phyloP scores from a whole-genome alignment of 2,113 vertebrate genomes.

The Martes martes region DNA sequence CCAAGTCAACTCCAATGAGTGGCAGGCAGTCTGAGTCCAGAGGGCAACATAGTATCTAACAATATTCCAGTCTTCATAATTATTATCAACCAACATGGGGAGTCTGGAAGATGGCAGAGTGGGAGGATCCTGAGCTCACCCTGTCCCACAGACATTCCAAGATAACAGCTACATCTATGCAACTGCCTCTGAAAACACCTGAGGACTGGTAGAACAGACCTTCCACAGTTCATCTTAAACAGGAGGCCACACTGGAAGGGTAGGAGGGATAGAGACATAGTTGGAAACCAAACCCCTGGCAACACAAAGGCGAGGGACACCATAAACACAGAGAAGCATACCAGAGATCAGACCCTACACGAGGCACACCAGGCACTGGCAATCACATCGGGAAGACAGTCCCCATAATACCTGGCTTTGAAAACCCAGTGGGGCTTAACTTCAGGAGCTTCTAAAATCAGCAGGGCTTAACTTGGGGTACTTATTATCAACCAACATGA shows the following conservation, averaged over 20 bases:
- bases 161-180: background rate
- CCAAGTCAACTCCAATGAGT: background rate
- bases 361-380: background rate
- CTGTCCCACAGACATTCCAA: background rate
- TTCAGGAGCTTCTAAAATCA: background rate
- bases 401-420: background rate
- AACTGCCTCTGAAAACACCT: background rate
- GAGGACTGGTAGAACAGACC: background rate
- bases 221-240: background rate
- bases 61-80: background rate
- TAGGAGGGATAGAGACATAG: background rate
- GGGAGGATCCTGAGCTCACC: background rate
- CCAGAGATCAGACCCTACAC: background rate
- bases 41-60: background rate
- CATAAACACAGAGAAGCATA: background rate
- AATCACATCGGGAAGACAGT: background rate
- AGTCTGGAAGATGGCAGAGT: background rate
- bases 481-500: background rate
- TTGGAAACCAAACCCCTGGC: background rate
- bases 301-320: background rate
- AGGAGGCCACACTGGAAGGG: background rate
- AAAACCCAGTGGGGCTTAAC: background rate
- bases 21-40: background rate
- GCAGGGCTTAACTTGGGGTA: background rate
- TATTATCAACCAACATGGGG: background rate